phyloP scores from a whole-genome alignment of 2,888 invertebrate species.

The Autographa pulchrina region DNA sequence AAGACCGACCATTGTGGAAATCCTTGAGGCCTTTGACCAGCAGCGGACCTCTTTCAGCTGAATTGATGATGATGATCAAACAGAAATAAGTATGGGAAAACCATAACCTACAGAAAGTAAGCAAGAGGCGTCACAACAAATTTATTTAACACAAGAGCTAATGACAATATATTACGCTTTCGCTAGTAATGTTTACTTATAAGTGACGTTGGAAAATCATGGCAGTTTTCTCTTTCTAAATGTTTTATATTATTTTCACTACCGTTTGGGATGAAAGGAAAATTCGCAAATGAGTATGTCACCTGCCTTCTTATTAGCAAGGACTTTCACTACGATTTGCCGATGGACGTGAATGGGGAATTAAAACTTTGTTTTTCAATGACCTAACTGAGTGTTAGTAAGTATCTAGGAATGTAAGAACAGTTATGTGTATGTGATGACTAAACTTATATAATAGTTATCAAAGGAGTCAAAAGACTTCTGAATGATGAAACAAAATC shows the following conservation, averaged over 20 bases:
- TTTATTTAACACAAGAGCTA: slow-evolving; percentile 41
- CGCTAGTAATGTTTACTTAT: slow-evolving; percentile 24
- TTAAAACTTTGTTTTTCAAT: no score
- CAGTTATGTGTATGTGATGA: no score
- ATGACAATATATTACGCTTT: slow-evolving; percentile 37
- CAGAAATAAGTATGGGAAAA: not conserved
- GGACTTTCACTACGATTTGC: not conserved
- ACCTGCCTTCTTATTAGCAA: not conserved
- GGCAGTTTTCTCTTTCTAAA: slow-evolving; percentile 42
- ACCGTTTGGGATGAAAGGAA: slow-evolving; percentile 4
- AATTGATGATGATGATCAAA: not conserved
- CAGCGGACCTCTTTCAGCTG: no score
- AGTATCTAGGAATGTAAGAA: no score
- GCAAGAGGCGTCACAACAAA: slow-evolving; percentile 26
- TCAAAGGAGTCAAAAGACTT: no score
- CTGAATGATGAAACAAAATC: no score
- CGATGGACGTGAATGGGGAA: not conserved
- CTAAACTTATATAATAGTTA: no score
- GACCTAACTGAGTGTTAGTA: no score
- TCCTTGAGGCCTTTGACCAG: no score
- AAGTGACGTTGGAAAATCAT: slow-evolving; percentile 26
- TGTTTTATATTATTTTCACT: not conserved
- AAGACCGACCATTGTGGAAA: no score
- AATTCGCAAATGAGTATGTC: not conserved
- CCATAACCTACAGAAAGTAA: slow-evolving; percentile 36